Percentiles rank a stretch among this genome's conserved stretches.
These are phyloP conservation scores for Labrus mixtus DNA, from an alignment of 2,113 vertebrate species.

Conservation along the genomic window DNA sequence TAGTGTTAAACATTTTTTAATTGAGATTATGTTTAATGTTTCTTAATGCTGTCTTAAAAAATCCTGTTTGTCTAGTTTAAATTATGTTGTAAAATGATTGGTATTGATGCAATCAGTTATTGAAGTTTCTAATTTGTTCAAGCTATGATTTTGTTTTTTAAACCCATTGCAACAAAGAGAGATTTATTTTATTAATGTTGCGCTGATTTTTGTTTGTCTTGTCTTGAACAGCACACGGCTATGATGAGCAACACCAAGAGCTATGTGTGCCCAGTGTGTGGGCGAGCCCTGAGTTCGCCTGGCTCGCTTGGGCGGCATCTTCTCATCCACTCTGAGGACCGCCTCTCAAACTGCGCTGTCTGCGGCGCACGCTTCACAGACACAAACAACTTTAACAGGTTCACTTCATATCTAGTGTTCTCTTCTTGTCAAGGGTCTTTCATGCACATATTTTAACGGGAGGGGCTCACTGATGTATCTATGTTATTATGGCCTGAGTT, in stretches of 20 bases:
- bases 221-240: conserved; percentile 88
- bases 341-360: conserved; percentile 96
- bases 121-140: neutral
- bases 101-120: no score
- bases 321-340: conserved; percentile 97
- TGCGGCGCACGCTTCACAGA: conserved; percentile 95
- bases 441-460: neutral
- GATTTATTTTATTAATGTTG: neutral
- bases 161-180: neutral
- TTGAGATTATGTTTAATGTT: neutral
- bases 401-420: conserved; percentile 11
- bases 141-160: neutral
- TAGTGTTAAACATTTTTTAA: neutral
- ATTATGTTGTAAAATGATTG: no score
- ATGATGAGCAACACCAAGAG: conserved; percentile 94
- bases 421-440: conserved; percentile 9
- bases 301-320: conserved; percentile 96
- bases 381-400: conserved; percentile 98
- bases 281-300: conserved; percentile 94
- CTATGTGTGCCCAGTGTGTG: conserved; percentile 95
- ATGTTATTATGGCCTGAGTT: neutral
- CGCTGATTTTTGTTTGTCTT: conserved; percentile 31
- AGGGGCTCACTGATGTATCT: neutral
- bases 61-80: neutral
- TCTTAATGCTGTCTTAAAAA: neutral